Evolutionary conservation across 2,888 invertebrate species (phyloP).

Genomic region (Branchinecta sandiegonensis): DNA sequence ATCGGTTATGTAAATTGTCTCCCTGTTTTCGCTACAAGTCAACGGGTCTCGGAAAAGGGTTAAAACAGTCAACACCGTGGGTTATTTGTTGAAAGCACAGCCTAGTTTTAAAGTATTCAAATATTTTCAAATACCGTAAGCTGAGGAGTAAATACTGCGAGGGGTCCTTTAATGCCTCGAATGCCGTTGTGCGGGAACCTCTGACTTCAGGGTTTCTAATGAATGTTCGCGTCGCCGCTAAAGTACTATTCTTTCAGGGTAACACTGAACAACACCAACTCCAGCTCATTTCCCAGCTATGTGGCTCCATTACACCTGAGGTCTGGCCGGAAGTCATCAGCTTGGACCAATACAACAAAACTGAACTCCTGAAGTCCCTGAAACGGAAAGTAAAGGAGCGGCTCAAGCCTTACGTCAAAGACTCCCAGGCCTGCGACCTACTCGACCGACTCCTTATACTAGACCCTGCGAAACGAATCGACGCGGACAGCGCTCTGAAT

Average conservation of each 20-base stretch:
- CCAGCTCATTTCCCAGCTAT: conserved; percentile 82
- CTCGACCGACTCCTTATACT: conserved; percentile 78
- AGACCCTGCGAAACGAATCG: conserved; percentile 73
- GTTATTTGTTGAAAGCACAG: too few species aligned
- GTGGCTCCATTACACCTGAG: conserved; percentile 84
- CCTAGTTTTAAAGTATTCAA: too few species aligned
- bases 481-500: conserved; percentile 82
- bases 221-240: background rate
- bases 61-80: too few species aligned
- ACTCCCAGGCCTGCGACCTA: conserved; percentile 79
- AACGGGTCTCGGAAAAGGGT: too few species aligned
- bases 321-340: conserved; percentile 87
- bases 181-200: too few species aligned
- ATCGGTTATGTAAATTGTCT: too few species aligned
- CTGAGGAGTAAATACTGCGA: too few species aligned
- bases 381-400: conserved; percentile 60
- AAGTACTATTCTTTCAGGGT: conserved; percentile 41
- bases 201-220: background rate
- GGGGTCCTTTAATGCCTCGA: too few species aligned
- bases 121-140: too few species aligned
- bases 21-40: too few species aligned
- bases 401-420: conserved; percentile 74
- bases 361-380: conserved; percentile 73
- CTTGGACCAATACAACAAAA: conserved; percentile 69
- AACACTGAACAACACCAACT: conserved; percentile 93